Percentiles rank a stretch among this genome's conserved stretches.
Conservation (phyloP, 2,888 invertebrate species). For the Chrysopilus asiliformis region DNA sequence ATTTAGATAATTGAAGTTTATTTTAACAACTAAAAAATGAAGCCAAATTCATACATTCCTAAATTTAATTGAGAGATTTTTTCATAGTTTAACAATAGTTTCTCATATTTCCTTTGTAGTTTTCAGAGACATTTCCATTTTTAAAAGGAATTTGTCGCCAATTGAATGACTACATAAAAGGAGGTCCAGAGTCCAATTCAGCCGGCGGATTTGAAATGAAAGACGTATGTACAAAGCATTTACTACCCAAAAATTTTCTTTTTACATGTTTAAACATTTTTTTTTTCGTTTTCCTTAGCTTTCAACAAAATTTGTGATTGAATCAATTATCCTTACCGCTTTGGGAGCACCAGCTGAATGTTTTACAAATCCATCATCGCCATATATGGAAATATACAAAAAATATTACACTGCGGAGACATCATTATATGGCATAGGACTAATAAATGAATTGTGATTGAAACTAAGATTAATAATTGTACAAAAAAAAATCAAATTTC, state of each 20-base stretch:
- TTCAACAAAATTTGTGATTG: slow-evolving; percentile 12
- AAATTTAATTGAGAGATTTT: too few relatives aligned
- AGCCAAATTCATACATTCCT: too few relatives aligned
- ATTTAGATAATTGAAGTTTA: too few relatives aligned
- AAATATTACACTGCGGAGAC: slow-evolving; percentile 9
- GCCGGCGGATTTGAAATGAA: slow-evolving; percentile 13
- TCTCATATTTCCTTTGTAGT: too few relatives aligned
- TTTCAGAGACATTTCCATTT: slow-evolving; percentile 6
- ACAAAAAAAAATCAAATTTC: too few relatives aligned
- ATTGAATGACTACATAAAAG: slow-evolving; percentile 13
- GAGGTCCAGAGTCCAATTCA: slow-evolving; percentile 1
- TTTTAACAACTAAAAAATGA: too few relatives aligned
- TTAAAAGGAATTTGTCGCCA: slow-evolving; percentile 5
- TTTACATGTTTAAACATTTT: slow-evolving; percentile 5
- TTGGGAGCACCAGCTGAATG: slow-evolving; percentile 13
- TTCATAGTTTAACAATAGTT: too few relatives aligned
- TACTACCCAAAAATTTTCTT: background rate
- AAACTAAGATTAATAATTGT: too few relatives aligned
- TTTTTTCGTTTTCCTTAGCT: slow-evolving; percentile 9
- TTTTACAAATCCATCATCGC: slow-evolving; percentile 11
- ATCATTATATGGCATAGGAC: too few relatives aligned
- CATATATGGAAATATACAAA: slow-evolving; percentile 8
- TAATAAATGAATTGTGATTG: too few relatives aligned
- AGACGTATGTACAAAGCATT: slow-evolving; percentile 10
- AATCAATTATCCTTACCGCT: slow-evolving; percentile 8